Base-by-base conservation (phyloP, 2,113 vertebrate genomes). In the Sprattus sprattus region DNA sequence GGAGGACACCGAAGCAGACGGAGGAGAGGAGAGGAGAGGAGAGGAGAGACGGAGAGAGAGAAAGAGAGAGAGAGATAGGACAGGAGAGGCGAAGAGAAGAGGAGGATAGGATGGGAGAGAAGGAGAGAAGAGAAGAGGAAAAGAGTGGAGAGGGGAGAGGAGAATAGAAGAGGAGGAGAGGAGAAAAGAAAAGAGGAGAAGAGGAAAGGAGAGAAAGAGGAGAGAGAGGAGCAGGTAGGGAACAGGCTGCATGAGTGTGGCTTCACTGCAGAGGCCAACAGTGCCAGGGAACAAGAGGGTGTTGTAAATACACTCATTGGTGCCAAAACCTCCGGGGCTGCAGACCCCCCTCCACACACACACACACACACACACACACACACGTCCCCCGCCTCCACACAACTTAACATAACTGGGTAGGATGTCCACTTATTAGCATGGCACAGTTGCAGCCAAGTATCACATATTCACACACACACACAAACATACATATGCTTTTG, bases 51-150 rank as follows among this genome's bases (percentile, higher is more conserved):
- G n/a, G n/a, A 13, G 67, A 32, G 10, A 86, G 15, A 20, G 32
- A 25, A 16, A 49, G 83, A 84, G n/a, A 28, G n/a, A 22, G 46
- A 32, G 22, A 45, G 22, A 13, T 5, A 45, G 25, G 45, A 32
- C 8, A 32, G 2, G 67, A 75, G 67, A 75, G 46, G 89, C 86
- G 8, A 87, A 47, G 83, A 82, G 18, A 85, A 71, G 9, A 39
- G 47, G 1, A 18, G 71, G 22, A 18, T n/a, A 9, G 5, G 2
- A 10, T 25, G 18, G 22, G 16, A 20, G n/a, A n/a, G 45, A 86
- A 87, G 91, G 91, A 91, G 94, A 93, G 88, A 92, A 92, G 91
- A 91, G 89, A 47, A 92, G 92, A 94, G 93, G 64, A 28, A 28
- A 2, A 28, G n/a, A 25, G 1, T 1, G 3, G 64, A 64, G 60